Evolutionary conservation across 2,888 invertebrate species (phyloP).

Genomic region (Pollenia griseotomentosa): DNA sequence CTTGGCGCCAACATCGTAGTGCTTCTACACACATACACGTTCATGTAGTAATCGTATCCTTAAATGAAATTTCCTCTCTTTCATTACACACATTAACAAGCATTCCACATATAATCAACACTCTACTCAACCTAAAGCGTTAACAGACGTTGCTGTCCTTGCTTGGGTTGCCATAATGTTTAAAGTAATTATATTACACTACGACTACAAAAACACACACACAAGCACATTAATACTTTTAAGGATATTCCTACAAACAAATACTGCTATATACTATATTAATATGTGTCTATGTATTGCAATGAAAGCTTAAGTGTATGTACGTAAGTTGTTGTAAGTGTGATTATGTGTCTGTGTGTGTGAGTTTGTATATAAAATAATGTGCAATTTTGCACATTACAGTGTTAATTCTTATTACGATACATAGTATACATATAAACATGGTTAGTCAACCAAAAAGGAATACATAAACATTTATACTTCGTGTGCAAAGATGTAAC

Average conservation of each 20-base stretch:
- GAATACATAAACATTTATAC: background rate
- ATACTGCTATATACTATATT: background rate
- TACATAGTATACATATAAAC: conserved; percentile 46
- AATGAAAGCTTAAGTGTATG: conserved; percentile 23
- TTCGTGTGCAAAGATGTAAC: background rate
- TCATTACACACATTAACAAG: conserved; percentile 70
- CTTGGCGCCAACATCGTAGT: conserved; percentile 42
- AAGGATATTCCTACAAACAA: conserved; percentile 17
- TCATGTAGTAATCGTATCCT: conserved; percentile 20
- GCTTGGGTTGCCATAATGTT: conserved; percentile 70
- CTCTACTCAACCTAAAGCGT: conserved; percentile 71
- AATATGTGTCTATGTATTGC: background rate
- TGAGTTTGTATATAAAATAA: conserved; percentile 82
- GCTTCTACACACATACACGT: background rate
- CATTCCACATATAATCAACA: conserved; percentile 73
- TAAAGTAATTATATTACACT: conserved; percentile 65
- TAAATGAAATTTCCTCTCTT: conserved; percentile 68
- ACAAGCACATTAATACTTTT: background rate
- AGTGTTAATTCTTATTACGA: conserved; percentile 65
- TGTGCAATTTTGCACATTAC: conserved; percentile 81
- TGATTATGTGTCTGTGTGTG: background rate
- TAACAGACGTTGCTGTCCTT: conserved; percentile 72
- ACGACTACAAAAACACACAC: conserved; percentile 43
- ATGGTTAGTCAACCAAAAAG: conserved; percentile 54
- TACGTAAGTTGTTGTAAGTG: conserved; percentile 27